Percentiles rank a stretch among this genome's conserved stretches.
These are phyloP conservation scores for Nymphicus hollandicus DNA, from an alignment of 2,113 vertebrate genomes.

Conservation along the genomic window DNA sequence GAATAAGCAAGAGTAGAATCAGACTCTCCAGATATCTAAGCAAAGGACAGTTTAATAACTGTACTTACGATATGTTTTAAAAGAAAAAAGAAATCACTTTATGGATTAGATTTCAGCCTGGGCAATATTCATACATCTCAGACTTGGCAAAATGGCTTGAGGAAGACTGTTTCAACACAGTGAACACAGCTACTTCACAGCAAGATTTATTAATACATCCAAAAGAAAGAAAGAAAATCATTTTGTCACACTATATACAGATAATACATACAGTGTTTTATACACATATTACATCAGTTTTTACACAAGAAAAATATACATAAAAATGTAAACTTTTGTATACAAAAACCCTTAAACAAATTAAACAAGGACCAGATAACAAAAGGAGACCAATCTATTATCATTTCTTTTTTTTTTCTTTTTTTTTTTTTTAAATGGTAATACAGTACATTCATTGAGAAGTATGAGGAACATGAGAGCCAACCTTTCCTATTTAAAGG, in stretches of 20 bases:
- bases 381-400: constrained; percentile 97
- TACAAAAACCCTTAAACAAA: constrained; percentile 99
- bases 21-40: constrained; percentile 13
- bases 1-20: constrained; percentile 7
- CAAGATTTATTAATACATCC: constrained; percentile 99
- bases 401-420: constrained; percentile 86
- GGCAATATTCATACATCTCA: not conserved
- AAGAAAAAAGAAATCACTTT: not conserved
- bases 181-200: constrained; percentile 88
- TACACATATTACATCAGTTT: constrained; percentile 99
- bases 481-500: constrained; percentile 81
- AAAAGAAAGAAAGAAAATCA: constrained; percentile 99
- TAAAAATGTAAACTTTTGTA: constrained; percentile 99
- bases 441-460: constrained; percentile 99
- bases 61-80: not conserved
- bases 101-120: not conserved
- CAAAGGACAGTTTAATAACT: constrained; percentile 37
- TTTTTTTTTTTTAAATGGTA: constrained; percentile 87
- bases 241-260: constrained; percentile 99
- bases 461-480: constrained; percentile 83
- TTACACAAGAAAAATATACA: constrained; percentile 99
- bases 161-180: constrained; percentile 30
- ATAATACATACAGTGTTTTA: constrained; percentile 99
- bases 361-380: constrained; percentile 99
- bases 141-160: constrained; percentile 1